Evolutionary conservation across 2,113 vertebrate genomes (phyloP), one percentile per base, ranked within the genome.

Genomic region (Saguinus midas): DNA sequence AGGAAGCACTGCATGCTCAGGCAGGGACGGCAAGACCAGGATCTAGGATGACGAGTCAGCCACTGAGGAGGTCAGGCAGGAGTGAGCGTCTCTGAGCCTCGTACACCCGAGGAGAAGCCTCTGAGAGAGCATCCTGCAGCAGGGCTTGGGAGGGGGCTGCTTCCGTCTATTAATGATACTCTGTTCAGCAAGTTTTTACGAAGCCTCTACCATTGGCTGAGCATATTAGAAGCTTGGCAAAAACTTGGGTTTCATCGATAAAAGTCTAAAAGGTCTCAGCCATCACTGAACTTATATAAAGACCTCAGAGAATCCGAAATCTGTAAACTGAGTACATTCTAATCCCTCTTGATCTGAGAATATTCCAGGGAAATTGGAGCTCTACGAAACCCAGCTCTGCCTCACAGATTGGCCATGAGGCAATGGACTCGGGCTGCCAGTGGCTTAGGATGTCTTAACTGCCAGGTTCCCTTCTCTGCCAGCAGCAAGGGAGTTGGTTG

Each of bases 121-220:
- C 8, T 27, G 58, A 18, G 6, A 5, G 37, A 37, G 32, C 13
- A 0, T 16, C 89, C 17, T 57, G 1, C 1, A 0, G 45, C 5
- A 4, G 57, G 43, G 12, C 9, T 8, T 10, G 18, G 18, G 7
- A 12, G 21, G 68, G 6, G 43, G 35, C n/a, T 29, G 29, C 4
- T 84, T 45, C 48, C 0, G 10, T 17, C 45, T 79, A 10, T 45
- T 79, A 6, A 29, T 25, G 14, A 55, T 29, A 32, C 35, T 70
- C 64, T 11, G 11, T 45, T 91, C 12, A 8, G n/a, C 9, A 9
- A 72, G 27, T 6, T 27, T 48, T 21, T 64, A 91, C 17, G 5
- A 40, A 58, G 18, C 11, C 12, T 85, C 76, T 20, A 0, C 6
- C 17, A 7, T 1, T n/a, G 29, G 25, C 43, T 7, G 48, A 10